A percentile compares a stretch with the other conserved stretches of the same genome.
These are phyloP conservation scores for Chloropsis hardwickii DNA, from an alignment of 2,113 vertebrate genomes.

Conservation along the genomic window DNA sequence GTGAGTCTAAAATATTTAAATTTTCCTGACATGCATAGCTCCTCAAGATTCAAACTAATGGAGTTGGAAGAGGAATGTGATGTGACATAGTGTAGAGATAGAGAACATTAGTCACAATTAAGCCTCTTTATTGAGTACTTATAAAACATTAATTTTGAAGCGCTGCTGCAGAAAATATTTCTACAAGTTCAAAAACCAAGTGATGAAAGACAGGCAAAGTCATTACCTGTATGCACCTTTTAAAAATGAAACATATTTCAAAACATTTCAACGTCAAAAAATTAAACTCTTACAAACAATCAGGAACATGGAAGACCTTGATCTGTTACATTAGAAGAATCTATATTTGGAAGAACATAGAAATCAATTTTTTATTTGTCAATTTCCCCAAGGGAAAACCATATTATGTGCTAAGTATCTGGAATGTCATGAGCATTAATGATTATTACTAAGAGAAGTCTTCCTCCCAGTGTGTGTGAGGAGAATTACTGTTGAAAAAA, in stretches of 20 bases:
- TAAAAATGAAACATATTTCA: neutral
- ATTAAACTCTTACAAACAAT: neutral
- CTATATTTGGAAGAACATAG: neutral
- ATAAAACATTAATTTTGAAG: neutral
- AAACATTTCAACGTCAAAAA: neutral
- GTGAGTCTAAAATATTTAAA: neutral
- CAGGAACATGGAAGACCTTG: neutral
- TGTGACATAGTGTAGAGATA: neutral
- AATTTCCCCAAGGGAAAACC: neutral
- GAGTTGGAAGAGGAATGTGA: neutral
- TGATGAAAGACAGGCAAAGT: neutral
- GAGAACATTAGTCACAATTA: slow-evolving; percentile 17
- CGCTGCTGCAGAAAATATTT: neutral
- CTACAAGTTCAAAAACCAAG: neutral
- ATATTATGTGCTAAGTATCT: neutral
- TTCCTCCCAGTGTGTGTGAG: neutral
- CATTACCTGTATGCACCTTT: neutral
- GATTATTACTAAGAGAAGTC: neutral
- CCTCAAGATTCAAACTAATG: neutral
- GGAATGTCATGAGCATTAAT: neutral
- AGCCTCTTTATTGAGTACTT: neutral
- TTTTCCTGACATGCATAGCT: neutral
- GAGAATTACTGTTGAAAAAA: neutral
- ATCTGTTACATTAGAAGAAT: neutral
- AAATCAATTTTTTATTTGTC: neutral